These are phyloP conservation scores for Toxostoma redivivum DNA, from an alignment of 2,113 vertebrate genomes.

Conservation along the genomic window DNA sequence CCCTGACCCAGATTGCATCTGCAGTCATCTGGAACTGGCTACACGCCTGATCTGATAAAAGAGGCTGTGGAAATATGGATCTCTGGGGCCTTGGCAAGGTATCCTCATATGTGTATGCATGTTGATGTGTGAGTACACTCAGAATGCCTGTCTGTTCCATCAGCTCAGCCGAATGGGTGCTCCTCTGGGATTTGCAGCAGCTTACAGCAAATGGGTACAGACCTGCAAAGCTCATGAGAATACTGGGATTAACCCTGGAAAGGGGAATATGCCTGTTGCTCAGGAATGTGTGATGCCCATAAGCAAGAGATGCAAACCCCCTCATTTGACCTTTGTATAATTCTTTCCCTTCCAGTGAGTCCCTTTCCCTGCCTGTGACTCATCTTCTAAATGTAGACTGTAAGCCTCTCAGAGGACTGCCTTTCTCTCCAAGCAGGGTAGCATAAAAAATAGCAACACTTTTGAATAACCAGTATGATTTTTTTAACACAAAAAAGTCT, in stretches of 20 bases:
- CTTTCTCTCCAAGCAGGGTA: not conserved
- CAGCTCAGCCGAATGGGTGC: not conserved
- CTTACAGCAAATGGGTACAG: not conserved
- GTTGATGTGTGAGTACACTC: not conserved
- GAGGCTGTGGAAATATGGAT: not conserved
- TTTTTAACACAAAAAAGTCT: not conserved
- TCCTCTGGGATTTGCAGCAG: not conserved
- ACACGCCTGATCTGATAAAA: not conserved
- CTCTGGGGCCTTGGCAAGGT: not conserved
- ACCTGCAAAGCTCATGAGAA: not conserved
- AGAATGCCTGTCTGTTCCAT: not conserved
- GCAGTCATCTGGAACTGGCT: not conserved
- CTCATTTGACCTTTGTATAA: conserved; percentile 5
- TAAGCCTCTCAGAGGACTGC: conserved; percentile 30
- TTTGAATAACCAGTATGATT: conserved; percentile 17
- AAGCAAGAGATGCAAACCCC: not conserved
- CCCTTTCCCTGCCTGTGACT: conserved; percentile 44
- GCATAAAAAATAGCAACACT: conserved; percentile 20
- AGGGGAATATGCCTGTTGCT: not conserved
- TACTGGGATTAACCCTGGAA: not conserved
- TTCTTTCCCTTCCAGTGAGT: conserved; percentile 35
- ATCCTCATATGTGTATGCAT: not conserved
- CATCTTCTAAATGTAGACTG: conserved; percentile 51
- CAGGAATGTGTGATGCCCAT: not conserved
- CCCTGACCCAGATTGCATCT: not conserved